Base-by-base conservation (phyloP, 2,797 vertebrate genomes). In the Acanthornis magna region DNA sequence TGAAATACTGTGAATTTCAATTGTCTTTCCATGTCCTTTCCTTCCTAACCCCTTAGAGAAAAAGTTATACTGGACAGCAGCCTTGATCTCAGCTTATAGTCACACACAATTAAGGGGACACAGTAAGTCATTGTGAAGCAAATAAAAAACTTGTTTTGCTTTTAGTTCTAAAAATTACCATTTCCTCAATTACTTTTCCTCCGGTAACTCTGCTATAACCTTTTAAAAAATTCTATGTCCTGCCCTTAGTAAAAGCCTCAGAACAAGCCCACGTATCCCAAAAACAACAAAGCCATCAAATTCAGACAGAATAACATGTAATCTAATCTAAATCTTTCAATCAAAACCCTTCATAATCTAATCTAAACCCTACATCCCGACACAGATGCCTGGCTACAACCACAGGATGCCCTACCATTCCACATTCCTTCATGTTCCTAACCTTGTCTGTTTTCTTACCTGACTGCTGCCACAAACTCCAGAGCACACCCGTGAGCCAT, bases 261-360 rank as follows among this genome's bases (percentile, higher is more conserved):
- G 47, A 86, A 74, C 3, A 13, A 62, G 5, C 8, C 10, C 23
- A 47, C 2, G 8, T 48, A 51, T 9, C 25, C 20, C 38, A 68
- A 73, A 70, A 36, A 71, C 25, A 85, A 58, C 30, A 29, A 48
- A 1, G 4, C 34, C 34, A 73, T 67, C 45, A 74, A 82, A 89
- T 58, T n/a, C 9, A 54, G 42, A 57, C 32, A 36, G 20, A 9
- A 2, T 5, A 62, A 30, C 10, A 47, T 0, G 0, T 7, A 45
- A 54, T 27, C 10, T 53, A 48, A 61, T 21, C 40, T 40, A 67
- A 85, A 76, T 18, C 15, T 45, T 72, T 58, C 51, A 26, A 18
- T 42, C 34, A 42, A 55, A 71, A 62, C 29, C 13, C 38, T 68
- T 38, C 11, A 23, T 17, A n/a, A 61, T 32, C n/a, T 63, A 23